Evolutionary conservation across 35 echinoderm and acorn worm species (phyloP), one percentile per base, ranked within the genome.

Genomic region (Acanthaster planci): DNA sequence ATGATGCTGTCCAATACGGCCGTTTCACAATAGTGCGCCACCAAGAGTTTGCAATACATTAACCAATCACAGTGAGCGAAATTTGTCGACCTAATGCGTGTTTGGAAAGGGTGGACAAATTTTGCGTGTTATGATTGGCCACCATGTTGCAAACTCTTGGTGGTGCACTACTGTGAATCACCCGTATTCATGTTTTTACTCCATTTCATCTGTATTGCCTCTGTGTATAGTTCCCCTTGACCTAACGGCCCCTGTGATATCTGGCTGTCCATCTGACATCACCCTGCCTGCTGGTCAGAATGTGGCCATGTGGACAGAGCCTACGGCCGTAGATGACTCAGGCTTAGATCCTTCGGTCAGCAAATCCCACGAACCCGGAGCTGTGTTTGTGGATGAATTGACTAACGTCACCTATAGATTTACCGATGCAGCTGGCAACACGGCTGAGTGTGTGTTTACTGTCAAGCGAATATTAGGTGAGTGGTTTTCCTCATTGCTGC

Each of bases 371-470:
- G 64, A 72, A 72, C 77, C 86, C 80, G 86, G 86, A 58, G 76
- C 77, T 56, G 7, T 57, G 7, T 87, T 87, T 52, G 12, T 4
- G 56, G 30, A 80, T 87, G 86, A 76, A 30, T 79, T 53, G 31
- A 87, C 75, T 30, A 44, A 55, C 29, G 86, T 87, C 78, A 80
- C 10, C 44, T 87, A 87, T 51, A 80, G 42, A 38, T 87, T 87
- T 76, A 78, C 44, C 54, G 86, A 87, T 59, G 76, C 10, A 53
- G 31, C 75, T 0, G 77, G 86, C 34, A 87, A 87, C 37, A 29
- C 29, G 40, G 86, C 86, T 37, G 22, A 40, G 27, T 87, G 86
- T 80, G 18, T 52, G 19, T 87, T 87, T 27, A 80, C 19, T 80
- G 76, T 87, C 26, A 27, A 53, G 54, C 51, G 86, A 55, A 39